Percentiles rank a stretch among this genome's conserved stretches.
These are phyloP conservation scores for Stenopsyche tienmushanensis DNA, from an alignment of 1,140 invertebrate genomes.

Conservation along the genomic window DNA sequence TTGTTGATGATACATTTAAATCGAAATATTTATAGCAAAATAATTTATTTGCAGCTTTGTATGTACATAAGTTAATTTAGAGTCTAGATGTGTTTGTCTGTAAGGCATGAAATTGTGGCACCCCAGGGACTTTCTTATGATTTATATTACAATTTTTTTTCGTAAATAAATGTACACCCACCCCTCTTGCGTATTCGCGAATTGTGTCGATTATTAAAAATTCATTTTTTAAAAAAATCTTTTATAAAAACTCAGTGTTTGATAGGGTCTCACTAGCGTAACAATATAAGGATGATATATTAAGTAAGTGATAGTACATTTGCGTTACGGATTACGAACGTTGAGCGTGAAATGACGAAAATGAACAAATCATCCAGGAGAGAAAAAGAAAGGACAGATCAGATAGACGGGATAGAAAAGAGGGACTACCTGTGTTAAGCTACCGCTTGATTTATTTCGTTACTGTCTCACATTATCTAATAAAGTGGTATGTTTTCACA, in stretches of 20 bases:
- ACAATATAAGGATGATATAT: slow-evolving; percentile 4
- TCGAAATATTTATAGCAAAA: no score
- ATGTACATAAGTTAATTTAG: no score
- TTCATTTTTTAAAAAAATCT: no score
- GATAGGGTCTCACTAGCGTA: neutral
- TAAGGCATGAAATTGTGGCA: no score
- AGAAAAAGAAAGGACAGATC: neutral
- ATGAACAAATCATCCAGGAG: slow-evolving; percentile 11
- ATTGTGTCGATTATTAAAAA: no score
- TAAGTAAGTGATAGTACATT: neutral
- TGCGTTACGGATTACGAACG: slow-evolving; percentile 2
- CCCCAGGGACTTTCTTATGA: no score
- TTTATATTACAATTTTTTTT: no score
- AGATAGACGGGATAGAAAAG: neutral
- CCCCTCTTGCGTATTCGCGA: no score
- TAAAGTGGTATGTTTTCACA: slow-evolving; percentile 23
- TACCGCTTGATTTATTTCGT: neutral
- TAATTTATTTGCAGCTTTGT: no score
- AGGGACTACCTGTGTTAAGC: neutral
- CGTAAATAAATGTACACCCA: no score
- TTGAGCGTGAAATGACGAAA: slow-evolving; percentile 13
- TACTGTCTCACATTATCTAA: slow-evolving; percentile 18
- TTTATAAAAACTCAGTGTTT: neutral
- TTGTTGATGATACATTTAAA: no score
- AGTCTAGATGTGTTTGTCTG: no score